These are phyloP conservation scores for Luperina testacea DNA, from an alignment of 2,888 invertebrate species.

Conservation along the genomic window DNA sequence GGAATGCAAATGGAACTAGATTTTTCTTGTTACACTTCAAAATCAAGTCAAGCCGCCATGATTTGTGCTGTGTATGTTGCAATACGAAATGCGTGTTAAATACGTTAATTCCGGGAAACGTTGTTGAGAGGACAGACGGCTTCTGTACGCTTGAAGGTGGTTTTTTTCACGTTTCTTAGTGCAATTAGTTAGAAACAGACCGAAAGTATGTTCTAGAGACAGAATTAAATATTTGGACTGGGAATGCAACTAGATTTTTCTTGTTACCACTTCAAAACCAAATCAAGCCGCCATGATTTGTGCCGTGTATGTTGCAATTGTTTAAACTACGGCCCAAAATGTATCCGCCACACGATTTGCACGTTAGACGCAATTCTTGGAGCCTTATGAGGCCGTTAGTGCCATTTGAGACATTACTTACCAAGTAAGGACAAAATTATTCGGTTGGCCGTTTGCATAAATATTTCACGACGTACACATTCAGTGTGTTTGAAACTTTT, in stretches of 20 bases:
- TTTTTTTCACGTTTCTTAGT: neutral
- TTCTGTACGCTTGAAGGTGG: too few species aligned
- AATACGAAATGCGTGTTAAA: neutral
- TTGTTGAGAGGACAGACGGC: too few species aligned
- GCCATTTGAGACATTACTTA: conserved; percentile 50
- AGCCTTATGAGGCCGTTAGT: conserved; percentile 41
- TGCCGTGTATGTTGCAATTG: conserved; percentile 24
- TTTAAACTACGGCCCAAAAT: conserved; percentile 33
- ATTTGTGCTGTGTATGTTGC: conserved; percentile 16
- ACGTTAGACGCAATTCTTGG: conserved; percentile 43
- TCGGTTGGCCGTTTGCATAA: conserved; percentile 41
- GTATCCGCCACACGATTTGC: conserved; percentile 41
- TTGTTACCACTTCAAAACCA: conserved; percentile 4
- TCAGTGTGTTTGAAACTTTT: conserved; percentile 29
- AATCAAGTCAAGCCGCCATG: neutral
- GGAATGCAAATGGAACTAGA: neutral
- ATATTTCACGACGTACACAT: conserved; percentile 44
- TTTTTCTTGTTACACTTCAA: conserved; percentile 12
- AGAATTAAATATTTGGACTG: neutral
- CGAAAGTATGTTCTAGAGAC: neutral
- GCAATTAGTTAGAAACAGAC: neutral
- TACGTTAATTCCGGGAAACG: too few species aligned
- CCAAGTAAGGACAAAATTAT: conserved; percentile 47
- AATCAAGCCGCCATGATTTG: neutral
- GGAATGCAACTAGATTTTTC: conserved; percentile 6